Evolutionary conservation across 37 sponge, comb jelly and placozoan genomes (phyloP).

Genomic region (Diacarnus erythraeanus): DNA sequence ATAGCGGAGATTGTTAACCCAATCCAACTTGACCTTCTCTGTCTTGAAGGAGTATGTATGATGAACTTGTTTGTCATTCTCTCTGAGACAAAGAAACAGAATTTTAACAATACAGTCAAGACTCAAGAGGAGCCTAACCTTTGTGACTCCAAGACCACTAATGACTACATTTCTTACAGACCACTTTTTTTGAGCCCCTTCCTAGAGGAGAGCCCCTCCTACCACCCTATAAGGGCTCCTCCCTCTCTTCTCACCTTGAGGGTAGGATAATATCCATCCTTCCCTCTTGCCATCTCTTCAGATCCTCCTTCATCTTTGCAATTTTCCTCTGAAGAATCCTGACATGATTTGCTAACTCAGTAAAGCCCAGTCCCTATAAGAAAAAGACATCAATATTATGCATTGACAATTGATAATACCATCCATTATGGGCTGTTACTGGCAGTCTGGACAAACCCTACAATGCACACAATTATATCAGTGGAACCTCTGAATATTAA

Average conservation of each 20-base stretch:
- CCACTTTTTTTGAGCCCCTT: no score
- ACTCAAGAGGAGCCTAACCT: no score
- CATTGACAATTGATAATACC: neutral
- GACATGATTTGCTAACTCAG: constrained; percentile 12
- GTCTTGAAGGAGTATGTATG: constrained; percentile 49
- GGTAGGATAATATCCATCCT: constrained; percentile 70
- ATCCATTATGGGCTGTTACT: no score
- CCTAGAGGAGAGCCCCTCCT: no score
- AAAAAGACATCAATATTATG: neutral
- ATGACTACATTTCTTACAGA: no score
- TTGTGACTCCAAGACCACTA: no score
- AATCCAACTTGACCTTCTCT: constrained; percentile 35
- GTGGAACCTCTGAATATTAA: no score
- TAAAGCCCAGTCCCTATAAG: constrained; percentile 24
- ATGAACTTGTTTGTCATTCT: neutral
- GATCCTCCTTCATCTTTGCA: constrained; percentile 37
- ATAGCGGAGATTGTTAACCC: constrained; percentile 42
- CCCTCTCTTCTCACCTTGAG: constrained; percentile 19
- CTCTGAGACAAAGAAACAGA: constrained; percentile 13
- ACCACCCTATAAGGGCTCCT: neutral
- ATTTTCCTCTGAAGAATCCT: constrained; percentile 57
- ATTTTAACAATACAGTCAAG: no score
- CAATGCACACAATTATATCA: no score
- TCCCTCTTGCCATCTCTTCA: constrained; percentile 35
- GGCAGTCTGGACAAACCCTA: no score